A percentile compares a stretch with the other conserved stretches of the same genome.
These are phyloP conservation scores for Cyanoramphus novaezelandiae DNA, from an alignment of 2,113 vertebrate genomes.

Conservation along the genomic window DNA sequence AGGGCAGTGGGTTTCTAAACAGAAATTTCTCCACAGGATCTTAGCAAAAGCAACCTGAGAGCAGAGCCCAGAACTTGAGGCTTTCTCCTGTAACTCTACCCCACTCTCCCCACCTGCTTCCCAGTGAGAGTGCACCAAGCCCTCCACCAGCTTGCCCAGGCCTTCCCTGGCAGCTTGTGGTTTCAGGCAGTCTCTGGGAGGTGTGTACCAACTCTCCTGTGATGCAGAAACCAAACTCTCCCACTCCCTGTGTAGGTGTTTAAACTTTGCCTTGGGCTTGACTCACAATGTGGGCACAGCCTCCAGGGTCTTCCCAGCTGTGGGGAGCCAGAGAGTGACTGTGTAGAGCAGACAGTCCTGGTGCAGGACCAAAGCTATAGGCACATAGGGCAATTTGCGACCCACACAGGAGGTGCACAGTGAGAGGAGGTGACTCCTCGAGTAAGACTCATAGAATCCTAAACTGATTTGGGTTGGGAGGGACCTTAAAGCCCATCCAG, in stretches of 20 bases:
- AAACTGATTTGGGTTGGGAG: not conserved
- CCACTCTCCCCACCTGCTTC: not conserved
- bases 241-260: not conserved
- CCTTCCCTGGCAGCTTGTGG: not conserved
- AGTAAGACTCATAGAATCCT: not conserved
- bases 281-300: not conserved
- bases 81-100: not conserved
- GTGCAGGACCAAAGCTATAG: not conserved
- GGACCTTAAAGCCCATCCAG: not conserved
- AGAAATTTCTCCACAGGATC: not conserved
- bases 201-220: accelerated
- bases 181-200: not conserved
- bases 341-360: not conserved
- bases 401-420: not conserved
- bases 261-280: not conserved
- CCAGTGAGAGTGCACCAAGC: not conserved
- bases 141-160: not conserved
- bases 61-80: not conserved
- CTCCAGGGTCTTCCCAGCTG: not conserved
- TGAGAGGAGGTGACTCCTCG: not conserved
- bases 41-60: not conserved
- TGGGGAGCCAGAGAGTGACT: not conserved
- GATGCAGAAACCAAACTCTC: not conserved
- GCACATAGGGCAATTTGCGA: accelerated
- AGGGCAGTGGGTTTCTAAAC: not conserved